These are phyloP conservation scores for Drosophila pullipes DNA, from an alignment of 2,888 invertebrate species.

Conservation along the genomic window DNA sequence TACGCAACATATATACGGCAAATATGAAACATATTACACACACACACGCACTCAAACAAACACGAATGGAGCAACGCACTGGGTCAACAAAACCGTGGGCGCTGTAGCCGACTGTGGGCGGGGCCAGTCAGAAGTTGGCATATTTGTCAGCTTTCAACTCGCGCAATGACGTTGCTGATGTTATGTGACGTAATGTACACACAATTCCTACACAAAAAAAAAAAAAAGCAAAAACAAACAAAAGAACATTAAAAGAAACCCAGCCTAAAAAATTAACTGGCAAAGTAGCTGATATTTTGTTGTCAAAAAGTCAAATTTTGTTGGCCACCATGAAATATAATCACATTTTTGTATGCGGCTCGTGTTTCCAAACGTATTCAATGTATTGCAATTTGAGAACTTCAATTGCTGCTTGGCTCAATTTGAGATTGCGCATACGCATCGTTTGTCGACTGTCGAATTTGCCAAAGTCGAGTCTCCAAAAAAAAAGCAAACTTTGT, in stretches of 20 bases:
- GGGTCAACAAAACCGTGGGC: constrained; percentile 13
- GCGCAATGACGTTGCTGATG: constrained; percentile 53
- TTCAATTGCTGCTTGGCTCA: constrained; percentile 31
- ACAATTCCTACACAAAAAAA: neutral
- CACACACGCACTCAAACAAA: constrained; percentile 28
- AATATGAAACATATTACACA: constrained; percentile 12
- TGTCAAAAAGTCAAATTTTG: constrained; percentile 12
- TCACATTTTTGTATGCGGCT: constrained; percentile 31
- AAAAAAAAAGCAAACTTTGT: neutral
- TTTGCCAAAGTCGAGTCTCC: constrained; percentile 28
- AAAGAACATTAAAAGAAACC: neutral
- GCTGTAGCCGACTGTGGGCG: constrained; percentile 13
- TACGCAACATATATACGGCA: constrained; percentile 50
- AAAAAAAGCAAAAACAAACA: neutral
- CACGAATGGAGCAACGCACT: constrained; percentile 7
- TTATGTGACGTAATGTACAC: constrained; percentile 49
- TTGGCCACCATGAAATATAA: constrained; percentile 44
- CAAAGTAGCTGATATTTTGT: constrained; percentile 37
- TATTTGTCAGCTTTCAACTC: constrained; percentile 48
- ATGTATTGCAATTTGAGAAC: constrained; percentile 28
- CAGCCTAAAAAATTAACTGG: neutral
- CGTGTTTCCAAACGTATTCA: constrained; percentile 7
- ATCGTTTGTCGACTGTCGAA: constrained; percentile 19
- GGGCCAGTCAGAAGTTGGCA: constrained; percentile 36
- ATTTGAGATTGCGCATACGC: constrained; percentile 48